A percentile compares a stretch with the other conserved stretches of the same genome.
Conservation (phyloP, 2,888 invertebrate genomes). For the Ichneumon xanthorius region DNA sequence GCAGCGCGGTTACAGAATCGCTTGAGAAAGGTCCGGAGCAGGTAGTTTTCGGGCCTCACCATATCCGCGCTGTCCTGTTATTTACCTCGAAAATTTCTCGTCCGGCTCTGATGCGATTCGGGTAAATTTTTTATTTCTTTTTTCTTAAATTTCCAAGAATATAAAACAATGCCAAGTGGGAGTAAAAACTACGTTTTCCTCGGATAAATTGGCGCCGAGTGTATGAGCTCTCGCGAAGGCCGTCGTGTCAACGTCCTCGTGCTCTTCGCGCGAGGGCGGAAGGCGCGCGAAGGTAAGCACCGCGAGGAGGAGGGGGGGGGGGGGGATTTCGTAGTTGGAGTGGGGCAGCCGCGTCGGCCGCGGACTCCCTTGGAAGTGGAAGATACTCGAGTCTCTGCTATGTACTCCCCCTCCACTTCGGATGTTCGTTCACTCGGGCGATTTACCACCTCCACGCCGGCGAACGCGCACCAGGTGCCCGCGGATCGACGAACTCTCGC, state of each 20-base stretch:
- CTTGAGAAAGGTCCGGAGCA: slow-evolving; percentile 67
- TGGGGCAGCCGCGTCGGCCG: slow-evolving; percentile 6
- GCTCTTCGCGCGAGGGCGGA: slow-evolving; percentile 75
- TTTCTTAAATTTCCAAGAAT: not conserved
- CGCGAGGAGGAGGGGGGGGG: slow-evolving; percentile 6
- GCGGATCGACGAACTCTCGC: slow-evolving; percentile 75
- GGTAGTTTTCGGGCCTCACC: slow-evolving; percentile 37
- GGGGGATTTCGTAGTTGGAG: slow-evolving; percentile 15
- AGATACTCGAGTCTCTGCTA: slow-evolving; percentile 55
- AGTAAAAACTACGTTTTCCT: not conserved
- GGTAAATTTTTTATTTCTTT: not conserved
- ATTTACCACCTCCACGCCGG: slow-evolving; percentile 69
- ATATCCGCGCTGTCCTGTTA: not conserved
- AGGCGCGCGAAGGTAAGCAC: slow-evolving; percentile 50
- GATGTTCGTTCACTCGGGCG: slow-evolving; percentile 56
- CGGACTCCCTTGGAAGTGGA: slow-evolving; percentile 68
- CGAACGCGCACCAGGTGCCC: slow-evolving; percentile 70
- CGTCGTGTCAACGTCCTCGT: slow-evolving; percentile 81
- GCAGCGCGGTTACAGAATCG: slow-evolving; percentile 56
- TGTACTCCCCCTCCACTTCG: slow-evolving; percentile 30
- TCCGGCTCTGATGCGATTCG: not conserved
- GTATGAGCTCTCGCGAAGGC: slow-evolving; percentile 73
- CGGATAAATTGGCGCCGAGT: not conserved
- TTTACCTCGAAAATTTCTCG: not conserved
- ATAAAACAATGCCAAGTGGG: no score